Evolutionary conservation across 2,113 vertebrate genomes (phyloP), one percentile per base, ranked within the genome.

Genomic region (Lepidothrix coronata): DNA sequence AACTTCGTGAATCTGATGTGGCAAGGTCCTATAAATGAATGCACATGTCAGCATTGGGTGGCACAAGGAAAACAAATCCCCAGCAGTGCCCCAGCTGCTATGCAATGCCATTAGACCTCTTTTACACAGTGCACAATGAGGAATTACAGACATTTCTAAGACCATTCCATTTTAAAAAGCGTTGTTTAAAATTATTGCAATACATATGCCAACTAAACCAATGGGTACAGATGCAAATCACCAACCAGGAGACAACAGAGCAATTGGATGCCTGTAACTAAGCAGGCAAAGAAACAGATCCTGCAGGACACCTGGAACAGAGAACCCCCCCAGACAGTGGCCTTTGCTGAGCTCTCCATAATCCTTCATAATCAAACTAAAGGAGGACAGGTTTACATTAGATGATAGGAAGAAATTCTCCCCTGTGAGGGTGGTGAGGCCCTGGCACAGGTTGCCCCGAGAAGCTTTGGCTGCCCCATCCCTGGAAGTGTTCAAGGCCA

Each of bases 21-120:
- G 41, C 12, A 31, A 20, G n/a, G 25, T 58, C 31, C 43, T 35
- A 16, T 8, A 28, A 80, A 52, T 22, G 37, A 76, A 52, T 35
- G n/a, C 0, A 1, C 2, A 17, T 3, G 39, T 58, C 54, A 74
- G 8, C 10, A 15, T 2, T 21, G 37, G 37, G 46, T 15, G 44
- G 72, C 37, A 71, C 0, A 1, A 43, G 18, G 27, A 41, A 84
- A 91, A 39, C 27, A 49, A 73, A 70, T 5, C 44, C 46, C 35
- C 25, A 7, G 35, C 43, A 92, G 46, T 25, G 17, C 13, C 33
- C 43, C 44, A n/a, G 23, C 6, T 43, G 30, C 44, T 62, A 14
- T 8, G 16, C 30, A 57, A 14, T 19, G 41, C 28, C 62, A 18
- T 8, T 31, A 2, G 3, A 22, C 66, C n/a, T 52, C 79, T 83